Base-by-base conservation (phyloP, 35 echinoderm and acorn worm genomes). In the Stichopus chloronotus region DNA sequence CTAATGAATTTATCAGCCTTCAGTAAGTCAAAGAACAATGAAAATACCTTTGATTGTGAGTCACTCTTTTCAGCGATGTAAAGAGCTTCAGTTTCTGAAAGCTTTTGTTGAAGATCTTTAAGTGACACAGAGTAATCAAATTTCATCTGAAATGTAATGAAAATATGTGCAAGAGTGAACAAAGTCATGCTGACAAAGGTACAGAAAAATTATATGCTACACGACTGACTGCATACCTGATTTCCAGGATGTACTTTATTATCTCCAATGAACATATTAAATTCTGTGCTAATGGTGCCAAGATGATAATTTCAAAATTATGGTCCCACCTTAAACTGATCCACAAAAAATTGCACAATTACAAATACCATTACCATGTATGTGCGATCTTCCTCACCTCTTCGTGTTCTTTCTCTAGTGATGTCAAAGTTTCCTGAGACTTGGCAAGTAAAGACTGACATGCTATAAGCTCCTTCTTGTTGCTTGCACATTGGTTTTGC, bases 31-130 rank as follows among this genome's bases (percentile, higher is more conserved):
- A 10, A 65, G 61, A 65, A 65, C 11, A 13, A 9, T 10, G 9
- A 65, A 65, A 65, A 17, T 92, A 95, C 94, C 83, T 92, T 83
- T 81, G 14, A 52, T 24, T 95, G 90, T 78, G 88, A 81, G 20
- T 81, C 23, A 52, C 52, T 55, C 65, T 87, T 92, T 21, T 79
- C 69, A 25, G 81, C 21, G 22, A 22, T 63, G 24, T 92, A 69
- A 6, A 57, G 93, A 12, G 77, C 10, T 72, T 95, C 94, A 14
- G 93, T 61, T 17, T 91, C 77, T 58, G 92, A 83, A 16, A 25
- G 60, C 83, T 95, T 57, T 65, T 93, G 93, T 57, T 93, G 93
- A 79, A 95, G 83, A 63, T 24, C 91, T 78, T 61, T 79, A 7
- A 97, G 13, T 12, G 68, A 55, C 63, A 90, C 69, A 30, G 90